Conservation (phyloP, 2,888 invertebrate species). For the Phaonia tiefii region DNA sequence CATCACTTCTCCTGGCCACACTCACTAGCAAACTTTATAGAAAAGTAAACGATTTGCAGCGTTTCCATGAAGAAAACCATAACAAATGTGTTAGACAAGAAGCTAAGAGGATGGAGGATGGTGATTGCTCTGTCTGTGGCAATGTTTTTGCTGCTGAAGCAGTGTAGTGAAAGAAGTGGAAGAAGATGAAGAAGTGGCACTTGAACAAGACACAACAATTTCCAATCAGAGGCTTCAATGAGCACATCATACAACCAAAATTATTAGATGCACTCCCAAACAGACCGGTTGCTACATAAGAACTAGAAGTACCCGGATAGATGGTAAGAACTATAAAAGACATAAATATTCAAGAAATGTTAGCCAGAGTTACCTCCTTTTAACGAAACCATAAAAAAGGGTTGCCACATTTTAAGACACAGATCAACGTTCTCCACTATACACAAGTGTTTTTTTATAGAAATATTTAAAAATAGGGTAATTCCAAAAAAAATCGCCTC, state of each 20-base stretch:
- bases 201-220: too few relatives aligned
- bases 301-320: too few relatives aligned
- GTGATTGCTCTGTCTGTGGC: not conserved
- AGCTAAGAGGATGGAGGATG: not conserved
- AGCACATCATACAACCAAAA: not conserved
- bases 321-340: too few relatives aligned
- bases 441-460: too few relatives aligned
- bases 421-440: too few relatives aligned
- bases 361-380: too few relatives aligned
- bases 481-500: too few relatives aligned
- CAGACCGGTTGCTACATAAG: not conserved
- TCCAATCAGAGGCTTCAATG: slow-evolving; percentile 55
- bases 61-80: slow-evolving; percentile 23
- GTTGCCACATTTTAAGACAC: too few relatives aligned
- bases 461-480: too few relatives aligned
- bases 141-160: not conserved
- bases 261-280: slow-evolving; percentile 19
- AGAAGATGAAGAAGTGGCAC: slow-evolving; percentile 12
- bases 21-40: not conserved
- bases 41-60: not conserved
- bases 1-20: not conserved
- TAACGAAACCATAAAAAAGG: too few relatives aligned
- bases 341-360: too few relatives aligned
- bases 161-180: slow-evolving; percentile 15
- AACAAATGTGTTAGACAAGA: slow-evolving; percentile 13